Conservation (phyloP, 1,140 invertebrate species). For the Penaeus indicus region DNA sequence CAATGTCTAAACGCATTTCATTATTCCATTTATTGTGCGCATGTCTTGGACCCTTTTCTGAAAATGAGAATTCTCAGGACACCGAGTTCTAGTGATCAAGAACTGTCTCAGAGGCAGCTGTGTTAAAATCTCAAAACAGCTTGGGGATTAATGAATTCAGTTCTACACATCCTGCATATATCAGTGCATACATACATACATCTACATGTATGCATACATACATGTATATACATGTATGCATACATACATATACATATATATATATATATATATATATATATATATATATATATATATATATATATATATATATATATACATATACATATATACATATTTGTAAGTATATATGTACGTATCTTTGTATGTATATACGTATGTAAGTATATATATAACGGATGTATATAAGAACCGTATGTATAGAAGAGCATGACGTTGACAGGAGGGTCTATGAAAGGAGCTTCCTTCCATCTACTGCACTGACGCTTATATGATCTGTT, state of each 20-base stretch:
- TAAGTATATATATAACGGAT: constrained; percentile 27
- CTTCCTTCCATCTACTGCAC: too few species aligned
- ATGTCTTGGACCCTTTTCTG: constrained; percentile 22
- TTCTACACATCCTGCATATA: neutral
- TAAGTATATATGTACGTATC: neutral
- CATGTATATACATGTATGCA: neutral
- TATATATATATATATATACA: constrained; percentile 33
- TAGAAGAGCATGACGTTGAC: too few species aligned
- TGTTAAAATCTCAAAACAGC: too few species aligned
- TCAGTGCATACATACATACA: neutral
- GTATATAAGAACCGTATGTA: constrained; percentile 22
- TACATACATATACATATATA: neutral
- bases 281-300: neutral
- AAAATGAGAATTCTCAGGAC: too few species aligned
- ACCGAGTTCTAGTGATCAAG: too few species aligned
- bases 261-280: constrained; percentile 29
- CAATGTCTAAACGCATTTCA: neutral
- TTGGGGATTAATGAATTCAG: too few species aligned
- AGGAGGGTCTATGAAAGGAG: too few species aligned
- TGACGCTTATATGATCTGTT: too few species aligned
- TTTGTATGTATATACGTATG: constrained; percentile 27
- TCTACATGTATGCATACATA: constrained; percentile 32
- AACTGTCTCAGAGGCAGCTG: too few species aligned
- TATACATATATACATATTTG: constrained; percentile 8
- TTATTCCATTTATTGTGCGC: neutral